Conservation (phyloP, 2,797 vertebrate species). For the Phataginus tricuspis region DNA sequence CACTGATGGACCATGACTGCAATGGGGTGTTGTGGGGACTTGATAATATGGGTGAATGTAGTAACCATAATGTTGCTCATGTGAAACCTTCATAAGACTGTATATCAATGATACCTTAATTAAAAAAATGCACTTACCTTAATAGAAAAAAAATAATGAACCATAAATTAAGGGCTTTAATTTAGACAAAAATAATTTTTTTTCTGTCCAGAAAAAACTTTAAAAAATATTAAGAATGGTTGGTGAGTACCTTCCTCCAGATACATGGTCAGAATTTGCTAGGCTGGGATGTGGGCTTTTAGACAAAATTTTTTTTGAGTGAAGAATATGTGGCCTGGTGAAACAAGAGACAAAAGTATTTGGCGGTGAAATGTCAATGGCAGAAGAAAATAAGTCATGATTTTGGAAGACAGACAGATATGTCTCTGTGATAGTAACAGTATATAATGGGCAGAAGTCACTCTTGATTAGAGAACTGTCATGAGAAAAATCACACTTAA, state of each 20-base stretch:
- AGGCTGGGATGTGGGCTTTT: neutral
- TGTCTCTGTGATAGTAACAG: neutral
- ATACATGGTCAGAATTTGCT: neutral
- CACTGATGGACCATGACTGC: too few relatives aligned
- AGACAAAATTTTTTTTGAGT: neutral
- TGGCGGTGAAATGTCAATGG: slow-evolving; percentile 3
- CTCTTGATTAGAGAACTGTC: neutral
- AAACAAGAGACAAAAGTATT: neutral
- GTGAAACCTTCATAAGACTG: too few relatives aligned
- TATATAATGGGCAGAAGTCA: neutral
- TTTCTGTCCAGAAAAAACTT: slow-evolving; percentile 8
- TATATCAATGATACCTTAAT: too few relatives aligned
- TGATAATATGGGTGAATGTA: too few relatives aligned
- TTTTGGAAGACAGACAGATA: neutral
- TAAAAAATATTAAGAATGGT: slow-evolving; percentile 18
- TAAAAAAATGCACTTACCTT: too few relatives aligned
- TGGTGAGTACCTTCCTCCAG: neutral
- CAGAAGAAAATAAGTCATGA: neutral
- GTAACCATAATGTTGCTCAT: too few relatives aligned
- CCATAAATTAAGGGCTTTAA: neutral
- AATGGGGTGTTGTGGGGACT: too few relatives aligned
- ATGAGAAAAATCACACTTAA: neutral
- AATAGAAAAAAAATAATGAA: neutral
- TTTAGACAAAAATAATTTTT: neutral
- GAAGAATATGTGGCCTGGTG: neutral